Evolutionary conservation across 2,797 vertebrate genomes (phyloP), one percentile per base, ranked within the genome.

Genomic region (Ctenopoma multispine): DNA sequence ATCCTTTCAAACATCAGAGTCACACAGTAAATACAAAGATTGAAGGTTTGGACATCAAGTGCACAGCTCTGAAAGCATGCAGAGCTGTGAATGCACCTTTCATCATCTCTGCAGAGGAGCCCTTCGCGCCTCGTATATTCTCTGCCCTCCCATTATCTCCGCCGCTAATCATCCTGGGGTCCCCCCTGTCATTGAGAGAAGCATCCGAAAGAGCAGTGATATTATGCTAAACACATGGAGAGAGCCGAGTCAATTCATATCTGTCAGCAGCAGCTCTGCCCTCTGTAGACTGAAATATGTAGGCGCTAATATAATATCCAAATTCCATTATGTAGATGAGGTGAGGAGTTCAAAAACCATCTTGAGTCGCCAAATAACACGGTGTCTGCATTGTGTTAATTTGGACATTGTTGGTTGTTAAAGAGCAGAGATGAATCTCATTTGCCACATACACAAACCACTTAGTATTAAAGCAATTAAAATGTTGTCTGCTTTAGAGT

Each of bases 321-420:
- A 64, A 66, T 65, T 62, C 66, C 72, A 75, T 84, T 72, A 68
- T 77, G 81, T 4, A 76, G 77, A 86, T 82, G 75, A 76, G 76
- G 75, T 69, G 55, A 71, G 31, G n/a, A 69, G 75, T 69, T 85
- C 70, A 83, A 65, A 77, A 63, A 44, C 34, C 40, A 10, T 68
- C 63, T 63, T 3, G 8, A 77, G 67, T 59, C 50, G 10, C 57
- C 50, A 72, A 65, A 69, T 72, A 69, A 40, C 55, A 36, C 46
- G 6, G 50, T 34, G 47, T 49, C 49, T 57, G 38, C 49, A 24
- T 60, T 34, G 1, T 50, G 57, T 51, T 85, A 70, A 83, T 63
- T 76, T 46, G 64, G 54, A 79, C 20, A 0, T 54, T 5, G 58
- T 27, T 57, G 54, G 61, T 24, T 50, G 61, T 41, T 55, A 23